A percentile compares a stretch with the other conserved stretches of the same genome.
These are phyloP conservation scores for Norana najaformis DNA, from an alignment of 2,888 invertebrate species.

Conservation along the genomic window DNA sequence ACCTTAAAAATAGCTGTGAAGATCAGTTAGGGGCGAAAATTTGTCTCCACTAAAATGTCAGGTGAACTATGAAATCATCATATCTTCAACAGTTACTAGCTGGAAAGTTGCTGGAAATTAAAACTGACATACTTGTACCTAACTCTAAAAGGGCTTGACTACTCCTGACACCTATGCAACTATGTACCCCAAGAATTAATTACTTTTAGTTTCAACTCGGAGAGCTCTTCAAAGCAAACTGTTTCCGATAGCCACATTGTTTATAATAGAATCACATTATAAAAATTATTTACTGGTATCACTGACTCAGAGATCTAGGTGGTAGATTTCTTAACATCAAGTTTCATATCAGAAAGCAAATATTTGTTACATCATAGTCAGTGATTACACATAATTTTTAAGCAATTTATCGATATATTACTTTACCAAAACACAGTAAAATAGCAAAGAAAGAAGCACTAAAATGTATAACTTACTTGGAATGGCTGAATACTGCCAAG, in stretches of 20 bases:
- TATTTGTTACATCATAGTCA: conserved; percentile 21
- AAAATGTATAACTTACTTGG: too few species aligned
- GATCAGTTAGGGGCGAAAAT: conserved; percentile 32
- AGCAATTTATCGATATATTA: too few species aligned
- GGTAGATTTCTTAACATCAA: conserved; percentile 29
- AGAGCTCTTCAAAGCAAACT: too few species aligned
- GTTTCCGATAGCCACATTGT: too few species aligned
- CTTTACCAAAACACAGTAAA: too few species aligned
- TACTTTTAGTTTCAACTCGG: neutral
- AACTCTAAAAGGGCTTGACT: too few species aligned
- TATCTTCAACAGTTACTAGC: neutral
- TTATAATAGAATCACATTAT: too few species aligned
- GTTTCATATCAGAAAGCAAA: conserved; percentile 24
- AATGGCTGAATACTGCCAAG: too few species aligned
- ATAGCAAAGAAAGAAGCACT: too few species aligned
- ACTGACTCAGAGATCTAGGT: conserved; percentile 31
- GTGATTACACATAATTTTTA: neutral
- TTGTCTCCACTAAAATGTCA: conserved; percentile 27
- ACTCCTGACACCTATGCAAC: neutral
- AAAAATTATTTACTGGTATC: neutral
- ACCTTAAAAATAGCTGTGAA: too few species aligned
- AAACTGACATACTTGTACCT: neutral
- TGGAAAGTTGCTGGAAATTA: neutral
- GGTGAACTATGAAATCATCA: conserved; percentile 33
- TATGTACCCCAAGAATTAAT: neutral